Percentiles rank a stretch among this genome's conserved stretches.
phyloP scores from a whole-genome alignment of 2,797 vertebrate genomes.

The Myoxocephalus aenaeus region DNA sequence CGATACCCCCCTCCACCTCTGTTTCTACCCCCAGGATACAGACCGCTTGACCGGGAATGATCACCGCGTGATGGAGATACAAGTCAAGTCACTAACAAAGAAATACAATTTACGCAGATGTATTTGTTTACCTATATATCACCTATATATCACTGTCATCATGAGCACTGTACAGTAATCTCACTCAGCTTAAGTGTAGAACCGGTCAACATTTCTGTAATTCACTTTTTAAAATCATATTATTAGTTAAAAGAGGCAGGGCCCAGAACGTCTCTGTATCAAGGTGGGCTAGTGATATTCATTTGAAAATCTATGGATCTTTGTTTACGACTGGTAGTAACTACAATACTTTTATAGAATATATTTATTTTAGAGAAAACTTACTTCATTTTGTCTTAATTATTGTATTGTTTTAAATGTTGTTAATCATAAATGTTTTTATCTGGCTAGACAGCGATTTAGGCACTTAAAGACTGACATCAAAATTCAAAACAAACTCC shows the following conservation, averaged over 20 bases:
- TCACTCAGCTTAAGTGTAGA: neutral
- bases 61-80: conserved; percentile 1
- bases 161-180: neutral
- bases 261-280: neutral
- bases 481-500: neutral
- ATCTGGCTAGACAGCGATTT: neutral
- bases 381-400: neutral
- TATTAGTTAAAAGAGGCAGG: neutral
- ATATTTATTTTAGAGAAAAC: neutral
- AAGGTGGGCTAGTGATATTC: neutral
- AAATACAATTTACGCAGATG: neutral
- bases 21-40: conserved; percentile 55
- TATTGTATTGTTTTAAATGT: neutral
- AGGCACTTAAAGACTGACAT: neutral
- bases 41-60: conserved; percentile 37
- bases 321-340: neutral
- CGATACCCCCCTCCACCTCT: conserved; percentile 43
- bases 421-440: neutral
- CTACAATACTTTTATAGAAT: neutral
- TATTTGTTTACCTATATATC: neutral
- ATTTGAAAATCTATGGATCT: neutral
- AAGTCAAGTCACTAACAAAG: neutral
- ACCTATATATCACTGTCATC: neutral
- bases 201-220: neutral
- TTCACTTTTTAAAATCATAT: neutral